Percentiles rank a stretch among this genome's conserved stretches.
Conservation (phyloP, 92 coral and sea anemone genomes). For the Zoanthus solanderi region DNA sequence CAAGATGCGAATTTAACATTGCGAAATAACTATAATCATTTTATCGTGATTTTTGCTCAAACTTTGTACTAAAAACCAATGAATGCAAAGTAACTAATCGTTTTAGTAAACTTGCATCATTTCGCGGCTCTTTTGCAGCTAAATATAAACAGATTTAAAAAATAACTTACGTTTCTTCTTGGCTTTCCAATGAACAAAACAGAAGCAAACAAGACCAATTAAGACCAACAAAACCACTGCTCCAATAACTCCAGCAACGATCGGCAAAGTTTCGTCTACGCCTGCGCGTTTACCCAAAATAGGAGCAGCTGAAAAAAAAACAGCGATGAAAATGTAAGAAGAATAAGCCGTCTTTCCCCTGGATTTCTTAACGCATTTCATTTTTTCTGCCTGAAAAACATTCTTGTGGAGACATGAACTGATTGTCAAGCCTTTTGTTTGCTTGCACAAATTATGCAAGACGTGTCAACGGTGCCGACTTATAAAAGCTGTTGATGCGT, state of each 20-base stretch:
- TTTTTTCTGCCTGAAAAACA: background rate
- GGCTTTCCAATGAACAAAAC: conserved; percentile 62
- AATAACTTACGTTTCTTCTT: conserved; percentile 56
- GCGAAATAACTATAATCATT: no score
- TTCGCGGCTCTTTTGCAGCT: background rate
- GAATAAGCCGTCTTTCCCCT: conserved; percentile 13
- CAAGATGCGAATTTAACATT: no score
- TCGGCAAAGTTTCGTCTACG: conserved; percentile 63
- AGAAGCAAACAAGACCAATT: conserved; percentile 73
- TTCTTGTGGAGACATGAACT: background rate
- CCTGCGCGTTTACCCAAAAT: conserved; percentile 54
- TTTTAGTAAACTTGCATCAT: no score
- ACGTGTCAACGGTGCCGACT: conserved; percentile 12
- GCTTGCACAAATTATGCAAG: conserved; percentile 14
- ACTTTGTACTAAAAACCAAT: no score
- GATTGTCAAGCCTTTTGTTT: conserved; percentile 19
- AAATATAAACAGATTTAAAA: background rate
- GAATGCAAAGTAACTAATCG: no score
- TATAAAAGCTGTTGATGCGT: conserved; percentile 13
- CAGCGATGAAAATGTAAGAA: conserved; percentile 26
- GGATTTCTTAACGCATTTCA: background rate
- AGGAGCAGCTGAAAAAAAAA: conserved; percentile 71
- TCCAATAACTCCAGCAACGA: conserved; percentile 85
- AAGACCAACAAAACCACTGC: conserved; percentile 68
- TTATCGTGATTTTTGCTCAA: no score